phyloP scores from a whole-genome alignment of 2,797 vertebrate genomes.

The Dendrocincla tyrannina region DNA sequence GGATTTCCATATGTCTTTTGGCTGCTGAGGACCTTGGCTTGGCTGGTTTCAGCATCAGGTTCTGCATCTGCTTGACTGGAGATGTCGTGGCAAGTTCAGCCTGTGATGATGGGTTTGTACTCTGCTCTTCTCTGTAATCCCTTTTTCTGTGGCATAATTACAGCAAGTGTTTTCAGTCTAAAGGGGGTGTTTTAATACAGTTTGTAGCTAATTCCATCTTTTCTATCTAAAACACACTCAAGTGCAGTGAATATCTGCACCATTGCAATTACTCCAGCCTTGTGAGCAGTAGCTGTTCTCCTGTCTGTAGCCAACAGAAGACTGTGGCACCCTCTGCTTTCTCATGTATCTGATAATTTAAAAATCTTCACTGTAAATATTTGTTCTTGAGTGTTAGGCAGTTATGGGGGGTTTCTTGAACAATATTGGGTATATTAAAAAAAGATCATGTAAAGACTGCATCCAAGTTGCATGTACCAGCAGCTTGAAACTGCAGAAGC shows the following conservation, averaged over 20 bases:
- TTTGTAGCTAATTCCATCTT: not conserved
- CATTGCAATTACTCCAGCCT: not conserved
- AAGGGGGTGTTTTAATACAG: not conserved
- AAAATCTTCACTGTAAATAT: not conserved
- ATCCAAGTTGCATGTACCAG: not conserved
- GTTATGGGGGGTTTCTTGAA: not conserved
- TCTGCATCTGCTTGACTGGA: not conserved
- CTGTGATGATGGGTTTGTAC: not conserved
- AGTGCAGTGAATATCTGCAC: not conserved
- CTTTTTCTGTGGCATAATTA: not conserved
- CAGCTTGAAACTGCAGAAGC: conserved; percentile 10
- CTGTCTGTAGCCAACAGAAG: not conserved
- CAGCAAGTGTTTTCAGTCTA: not conserved
- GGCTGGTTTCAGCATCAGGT: not conserved
- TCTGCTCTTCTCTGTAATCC: not conserved
- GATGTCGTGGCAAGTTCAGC: not conserved
- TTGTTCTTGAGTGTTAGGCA: not conserved
- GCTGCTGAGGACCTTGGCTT: fast-evolving
- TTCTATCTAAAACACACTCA: not conserved
- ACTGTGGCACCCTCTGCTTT: not conserved
- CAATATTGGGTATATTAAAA: not conserved
- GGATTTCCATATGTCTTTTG: not conserved
- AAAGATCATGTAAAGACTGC: not conserved
- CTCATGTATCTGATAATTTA: not conserved
- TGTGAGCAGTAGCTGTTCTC: not conserved